Evolutionary conservation across 2,797 vertebrate genomes (phyloP).

Genomic region (Champsocephalus esox): DNA sequence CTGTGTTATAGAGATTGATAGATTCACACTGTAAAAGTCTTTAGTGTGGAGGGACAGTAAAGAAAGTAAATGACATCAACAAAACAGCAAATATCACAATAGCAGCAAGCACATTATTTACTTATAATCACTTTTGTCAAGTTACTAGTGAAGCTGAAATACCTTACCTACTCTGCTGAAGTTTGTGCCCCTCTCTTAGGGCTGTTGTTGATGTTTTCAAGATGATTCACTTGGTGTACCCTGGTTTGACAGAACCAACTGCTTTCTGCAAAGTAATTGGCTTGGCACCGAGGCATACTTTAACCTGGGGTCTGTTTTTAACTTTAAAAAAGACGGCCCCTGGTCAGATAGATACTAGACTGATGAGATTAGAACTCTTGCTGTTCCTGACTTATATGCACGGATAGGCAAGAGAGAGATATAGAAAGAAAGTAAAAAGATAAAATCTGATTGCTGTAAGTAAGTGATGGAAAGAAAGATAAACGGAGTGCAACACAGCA

Average conservation of each 20-base stretch:
- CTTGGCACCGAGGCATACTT: slow-evolving; percentile 26
- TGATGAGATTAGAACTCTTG: slow-evolving; percentile 40
- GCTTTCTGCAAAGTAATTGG: slow-evolving; percentile 49
- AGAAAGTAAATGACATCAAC: background rate
- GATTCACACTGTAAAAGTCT: background rate
- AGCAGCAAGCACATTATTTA: background rate
- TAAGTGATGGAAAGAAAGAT: slow-evolving; percentile 6
- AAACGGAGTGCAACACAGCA: slow-evolving; percentile 12
- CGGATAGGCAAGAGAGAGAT: background rate
- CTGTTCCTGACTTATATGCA: slow-evolving; percentile 11
- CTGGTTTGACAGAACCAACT: slow-evolving; percentile 43
- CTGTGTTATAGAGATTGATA: slow-evolving; percentile 25
- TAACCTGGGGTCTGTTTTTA: slow-evolving; percentile 47
- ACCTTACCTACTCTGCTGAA: slow-evolving; percentile 9
- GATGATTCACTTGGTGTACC: slow-evolving; percentile 42
- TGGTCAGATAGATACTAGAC: slow-evolving; percentile 42
- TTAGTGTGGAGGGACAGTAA: background rate
- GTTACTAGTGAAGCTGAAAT: background rate
- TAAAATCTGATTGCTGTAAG: slow-evolving; percentile 16
- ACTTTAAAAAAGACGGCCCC: slow-evolving; percentile 34
- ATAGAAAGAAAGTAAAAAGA: slow-evolving; percentile 4
- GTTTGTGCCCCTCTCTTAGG: background rate
- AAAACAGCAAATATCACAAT: background rate
- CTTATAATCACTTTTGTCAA: background rate
- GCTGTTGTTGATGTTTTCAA: background rate